Percentiles rank a stretch among this genome's conserved stretches.
phyloP scores from a whole-genome alignment of 2,113 vertebrate species.

The Elephantulus edwardii region DNA sequence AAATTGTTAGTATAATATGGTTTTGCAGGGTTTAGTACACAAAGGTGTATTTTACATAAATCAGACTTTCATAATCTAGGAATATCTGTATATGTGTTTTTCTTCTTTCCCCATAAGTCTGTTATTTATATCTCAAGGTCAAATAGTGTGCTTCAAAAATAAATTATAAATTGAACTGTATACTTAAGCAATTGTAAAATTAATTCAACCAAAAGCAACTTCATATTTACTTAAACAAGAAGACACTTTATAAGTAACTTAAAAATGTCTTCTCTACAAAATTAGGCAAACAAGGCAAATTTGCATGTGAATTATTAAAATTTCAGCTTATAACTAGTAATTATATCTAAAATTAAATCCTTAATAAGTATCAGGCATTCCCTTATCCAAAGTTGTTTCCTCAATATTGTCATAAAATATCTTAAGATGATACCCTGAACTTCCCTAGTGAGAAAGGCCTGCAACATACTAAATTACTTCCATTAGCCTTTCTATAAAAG shows the following conservation, averaged over 20 bases:
- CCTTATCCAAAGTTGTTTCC: background rate
- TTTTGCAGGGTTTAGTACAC: background rate
- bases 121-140: background rate
- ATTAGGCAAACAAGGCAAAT: background rate
- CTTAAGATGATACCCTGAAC: too few relatives aligned
- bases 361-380: background rate
- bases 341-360: constrained; percentile 5
- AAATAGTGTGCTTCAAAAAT: constrained; percentile 9
- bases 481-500: constrained; percentile 29
- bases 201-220: constrained; percentile 29
- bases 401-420: background rate
- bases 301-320: background rate
- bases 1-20: background rate
- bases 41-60: too few relatives aligned
- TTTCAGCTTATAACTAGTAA: background rate
- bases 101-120: background rate
- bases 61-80: too few relatives aligned
- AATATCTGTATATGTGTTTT: too few relatives aligned
- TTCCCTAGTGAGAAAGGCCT: too few relatives aligned
- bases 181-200: background rate
- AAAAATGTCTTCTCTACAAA: background rate
- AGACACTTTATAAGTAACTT: constrained; percentile 7
- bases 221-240: background rate
- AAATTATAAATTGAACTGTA: background rate
- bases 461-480: constrained; percentile 13